Base-by-base conservation (phyloP, 1,140 invertebrate genomes). In the Ephestia elutella region DNA sequence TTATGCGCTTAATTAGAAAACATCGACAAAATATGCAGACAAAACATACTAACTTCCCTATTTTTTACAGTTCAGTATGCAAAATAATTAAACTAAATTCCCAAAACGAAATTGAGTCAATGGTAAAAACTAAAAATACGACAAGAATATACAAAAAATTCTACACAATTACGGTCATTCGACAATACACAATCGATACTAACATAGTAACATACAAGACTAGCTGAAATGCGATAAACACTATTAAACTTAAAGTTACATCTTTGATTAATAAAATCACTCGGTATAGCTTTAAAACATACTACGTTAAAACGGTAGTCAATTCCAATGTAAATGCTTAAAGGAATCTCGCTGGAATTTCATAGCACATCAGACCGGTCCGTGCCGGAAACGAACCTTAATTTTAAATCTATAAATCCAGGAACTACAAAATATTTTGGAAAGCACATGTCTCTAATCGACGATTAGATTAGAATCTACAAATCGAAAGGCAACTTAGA, bases 201-300 rank as follows among this genome's bases (percentile, higher is more conserved):
- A 86, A 80, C 63, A 72, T 71, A 74, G 69, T 86, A 84, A 84
- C 80, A 77, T 86, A n/a, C n/a, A 87, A 87, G 86, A 88, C 86
- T 88, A 88, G 86, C 69, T 79, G 86, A 88, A 86, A 88, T 83
- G 86, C 84, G 76, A 85, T 88, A 84, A 82, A 85, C 75, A 88
- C 83, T 84, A 86, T 76, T 73, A 75, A 85, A 87, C 79, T 82
- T 85, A 84, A 86, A 82, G 44, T 82, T 86, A 87, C 78, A 87
- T 88, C 83, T 88, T 86, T 86, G 86, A 86, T 86, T 80, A 77
- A 78, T n/a, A 72, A 86, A 84, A 82, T 86, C 81, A 87, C 82
- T 84, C 81, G 74, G 72, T 82, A 77, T 62, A 70, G 62, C 11
- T 69, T 81, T 63, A 71, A 81, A 80, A 78, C 79, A 78, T 79